Base-by-base conservation (phyloP, 2,797 vertebrate species). In the Eremophila alpestris region DNA sequence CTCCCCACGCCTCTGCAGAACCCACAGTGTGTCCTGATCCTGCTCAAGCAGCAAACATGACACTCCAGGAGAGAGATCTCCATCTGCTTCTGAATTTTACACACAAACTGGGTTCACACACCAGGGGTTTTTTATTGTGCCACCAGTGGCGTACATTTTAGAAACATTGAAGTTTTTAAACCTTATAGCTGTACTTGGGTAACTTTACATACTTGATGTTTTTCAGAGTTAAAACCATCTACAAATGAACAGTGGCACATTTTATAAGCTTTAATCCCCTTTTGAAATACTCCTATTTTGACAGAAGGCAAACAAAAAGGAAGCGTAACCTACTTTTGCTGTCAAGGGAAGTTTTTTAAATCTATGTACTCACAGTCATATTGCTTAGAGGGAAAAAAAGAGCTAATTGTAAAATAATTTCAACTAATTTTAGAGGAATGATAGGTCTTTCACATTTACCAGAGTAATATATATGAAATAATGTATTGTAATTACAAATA, bases 181-280 rank as follows among this genome's bases (percentile, higher is more conserved):
- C 7, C n/a, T 84, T 63, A 23, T 7, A 83, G 56, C 34, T 79
- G 63, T 55, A 49, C 32, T 67, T 63, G 13, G 58, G 38, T 79
- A 74, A 56, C 48, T 95, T 91, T 43, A 81, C 74, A n/a, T 59
- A 93, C 67, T 29, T 74, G 46, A 76, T 34, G 45, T 86, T 96
- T 95, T 94, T 91, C 85, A 82, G 84, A 65, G 55, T 49, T 88
- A 49, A 88, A 82, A 70, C 34, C 59, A 60, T 32, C 55, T 60
- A 34, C 7, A 56, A 64, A 69, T 23, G 38, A 95, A 67, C 48
- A 76, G 76, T 36, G 59, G 74, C 21, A 2, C 19, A 23, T 94
- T 96, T 96, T 95, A 64, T 92, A 94, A 95, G 87, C 69, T 93
- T 91, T 83, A 92, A 86, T 83, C 87, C 30, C 58, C 55, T 81